Conservation (phyloP, 2,888 invertebrate species). For the Strigamia crassipes region DNA sequence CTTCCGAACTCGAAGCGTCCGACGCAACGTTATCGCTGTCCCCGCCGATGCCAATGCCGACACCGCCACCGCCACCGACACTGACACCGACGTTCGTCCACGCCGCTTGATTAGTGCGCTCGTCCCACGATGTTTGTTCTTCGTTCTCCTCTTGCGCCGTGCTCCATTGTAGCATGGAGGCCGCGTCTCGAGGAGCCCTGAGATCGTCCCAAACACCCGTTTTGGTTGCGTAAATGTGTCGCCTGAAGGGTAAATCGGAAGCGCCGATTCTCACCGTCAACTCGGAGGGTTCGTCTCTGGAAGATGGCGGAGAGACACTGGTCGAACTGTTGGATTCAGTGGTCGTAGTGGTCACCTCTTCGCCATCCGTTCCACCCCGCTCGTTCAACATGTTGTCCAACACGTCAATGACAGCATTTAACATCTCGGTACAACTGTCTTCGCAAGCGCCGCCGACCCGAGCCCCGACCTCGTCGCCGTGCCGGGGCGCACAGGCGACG, state of each 20-base stretch:
- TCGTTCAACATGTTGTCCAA: slow-evolving; percentile 44
- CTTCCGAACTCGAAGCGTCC: not conserved
- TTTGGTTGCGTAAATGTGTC: not conserved
- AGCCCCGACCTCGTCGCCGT: not conserved
- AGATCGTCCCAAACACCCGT: slow-evolving; percentile 24
- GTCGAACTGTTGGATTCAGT: slow-evolving; percentile 33
- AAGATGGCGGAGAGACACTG: slow-evolving; percentile 44
- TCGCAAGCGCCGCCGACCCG: not conserved
- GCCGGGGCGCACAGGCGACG: not conserved
- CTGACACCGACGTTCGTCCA: not conserved
- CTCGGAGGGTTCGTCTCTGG: slow-evolving; percentile 38
- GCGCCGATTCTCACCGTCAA: not conserved
- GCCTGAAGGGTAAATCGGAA: not conserved
- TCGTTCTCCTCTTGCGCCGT: slow-evolving; percentile 46
- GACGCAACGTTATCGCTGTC: not conserved
- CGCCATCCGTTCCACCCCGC: not conserved
- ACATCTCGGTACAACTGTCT: slow-evolving; percentile 36
- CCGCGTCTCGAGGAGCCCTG: not conserved
- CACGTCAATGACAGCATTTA: slow-evolving; percentile 46
- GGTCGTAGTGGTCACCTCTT: not conserved
- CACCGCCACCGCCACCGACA: not conserved
- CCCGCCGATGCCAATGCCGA: too few relatives aligned
- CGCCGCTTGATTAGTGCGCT: not conserved
- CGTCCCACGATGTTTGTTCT: slow-evolving; percentile 15
- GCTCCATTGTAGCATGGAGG: slow-evolving; percentile 37